A percentile compares a stretch with the other conserved stretches of the same genome.
These are phyloP conservation scores for Ispidina picta DNA, from an alignment of 2,797 vertebrate species.

Conservation along the genomic window DNA sequence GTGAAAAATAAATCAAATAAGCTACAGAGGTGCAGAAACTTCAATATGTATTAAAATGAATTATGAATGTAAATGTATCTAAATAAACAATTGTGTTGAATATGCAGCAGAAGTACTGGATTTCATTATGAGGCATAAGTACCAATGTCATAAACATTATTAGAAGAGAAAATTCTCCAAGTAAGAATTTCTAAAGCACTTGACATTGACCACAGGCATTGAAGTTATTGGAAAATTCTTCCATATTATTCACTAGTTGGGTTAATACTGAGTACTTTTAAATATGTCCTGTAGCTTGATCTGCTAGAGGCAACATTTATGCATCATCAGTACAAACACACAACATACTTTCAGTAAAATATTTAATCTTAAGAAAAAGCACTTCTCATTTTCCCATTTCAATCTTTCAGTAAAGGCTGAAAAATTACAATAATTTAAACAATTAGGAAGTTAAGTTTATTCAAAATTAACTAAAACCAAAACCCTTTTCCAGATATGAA, in stretches of 20 bases:
- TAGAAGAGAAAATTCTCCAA: neutral
- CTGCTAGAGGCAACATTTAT: neutral
- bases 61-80: neutral
- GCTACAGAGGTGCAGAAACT: neutral
- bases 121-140: neutral
- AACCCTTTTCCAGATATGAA: accelerated
- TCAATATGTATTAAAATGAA: neutral
- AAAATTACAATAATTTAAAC: neutral
- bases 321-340: neutral
- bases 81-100: neutral
- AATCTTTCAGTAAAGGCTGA: neutral
- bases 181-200: neutral
- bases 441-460: neutral
- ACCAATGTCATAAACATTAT: neutral
- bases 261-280: neutral
- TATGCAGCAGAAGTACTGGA: neutral
- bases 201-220: neutral
- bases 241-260: neutral
- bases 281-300: neutral
- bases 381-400: neutral
- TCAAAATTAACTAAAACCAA: neutral
- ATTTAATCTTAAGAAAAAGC: neutral
- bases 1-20: conserved; percentile 2
- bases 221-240: neutral
- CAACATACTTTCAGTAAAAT: neutral